Base-by-base conservation (phyloP, 2,797 vertebrate species). In the Scolopax rusticola region DNA sequence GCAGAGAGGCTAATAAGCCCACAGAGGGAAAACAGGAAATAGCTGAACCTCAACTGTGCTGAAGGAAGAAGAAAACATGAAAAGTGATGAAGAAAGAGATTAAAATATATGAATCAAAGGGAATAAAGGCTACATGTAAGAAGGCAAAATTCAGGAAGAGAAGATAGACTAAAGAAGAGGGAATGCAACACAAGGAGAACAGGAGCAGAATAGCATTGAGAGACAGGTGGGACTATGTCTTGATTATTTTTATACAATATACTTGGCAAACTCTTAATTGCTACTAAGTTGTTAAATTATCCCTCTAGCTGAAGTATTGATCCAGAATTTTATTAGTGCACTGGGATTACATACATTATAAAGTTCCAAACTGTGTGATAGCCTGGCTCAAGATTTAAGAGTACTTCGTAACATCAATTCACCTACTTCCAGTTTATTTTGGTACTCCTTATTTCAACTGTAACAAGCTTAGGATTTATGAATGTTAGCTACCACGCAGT, bases 231-330 rank as follows among this genome's bases (percentile, higher is more conserved):
- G 45, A 64, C 23, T 82, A 12, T 1, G 8, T 68, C 65, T 24
- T 90, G 33, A 60, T 73, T 88, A 81, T 86, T 92, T 81, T 85
- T 69, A 28, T 82, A 65, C 33, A 76, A 82, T 73, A 63, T 20
- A 73, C 47, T 90, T 91, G 50, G 43, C 74, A 94, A 93, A 91
- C 8, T 2, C 33, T 48, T 90, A 91, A 89, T 89, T 95, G 67
- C 63, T 84, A 27, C 50, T 70, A 77, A 57, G 8, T 89, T 83
- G 27, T 90, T 93, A 71, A 92, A 95, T 94, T 94, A 93, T 84
- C 93, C 30, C 32, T 93, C 70, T 56, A n/a, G 90, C 40, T 87
- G 27, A 40, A 67, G 54, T 87, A 94, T 63, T 79, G 93, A 93
- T 95, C 77, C 41, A 67, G 51, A 78, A 45, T 93, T 90, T 95